Conservation (phyloP, 37 sponge, comb jelly and placozoan species). For the Lycopodina hypogea region DNA sequence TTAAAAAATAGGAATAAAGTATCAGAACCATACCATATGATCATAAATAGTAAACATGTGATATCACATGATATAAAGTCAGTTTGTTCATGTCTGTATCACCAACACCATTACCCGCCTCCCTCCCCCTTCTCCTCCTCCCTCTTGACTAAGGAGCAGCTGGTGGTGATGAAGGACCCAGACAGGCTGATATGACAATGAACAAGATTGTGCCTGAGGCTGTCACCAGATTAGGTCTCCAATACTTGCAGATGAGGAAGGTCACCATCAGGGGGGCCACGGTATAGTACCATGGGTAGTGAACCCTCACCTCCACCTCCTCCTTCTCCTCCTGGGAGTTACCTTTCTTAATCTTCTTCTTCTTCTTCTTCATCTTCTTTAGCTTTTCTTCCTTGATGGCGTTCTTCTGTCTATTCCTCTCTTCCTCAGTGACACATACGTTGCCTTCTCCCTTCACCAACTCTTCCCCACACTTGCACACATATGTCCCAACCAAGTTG, state of each 20-base stretch:
- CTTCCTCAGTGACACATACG: conserved; percentile 48
- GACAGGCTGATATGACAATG: background rate
- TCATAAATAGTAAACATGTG: no score
- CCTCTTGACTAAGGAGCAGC: background rate
- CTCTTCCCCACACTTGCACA: conserved; percentile 72
- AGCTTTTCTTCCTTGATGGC: conserved; percentile 31
- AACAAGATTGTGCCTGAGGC: conserved; percentile 21
- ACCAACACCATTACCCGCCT: no score
- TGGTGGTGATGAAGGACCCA: conserved; percentile 5
- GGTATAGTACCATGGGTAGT: conserved; percentile 55
- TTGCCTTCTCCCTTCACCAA: conserved; percentile 43
- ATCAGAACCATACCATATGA: no score
- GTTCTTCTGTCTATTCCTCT: background rate
- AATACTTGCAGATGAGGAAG: conserved; percentile 23
- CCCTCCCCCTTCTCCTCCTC: background rate
- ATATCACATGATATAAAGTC: no score
- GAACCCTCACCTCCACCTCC: conserved; percentile 4
- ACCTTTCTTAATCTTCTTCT: conserved; percentile 38
- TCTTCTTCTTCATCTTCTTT: conserved; percentile 27
- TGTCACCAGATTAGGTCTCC: conserved; percentile 39
- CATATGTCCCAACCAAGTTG: conserved; percentile 61
- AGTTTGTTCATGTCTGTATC: no score
- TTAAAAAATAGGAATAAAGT: no score
- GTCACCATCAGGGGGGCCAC: conserved; percentile 31
- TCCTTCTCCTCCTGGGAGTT: background rate